Conservation (phyloP, 1,140 invertebrate species). For the Geopemphigus sp. region DNA sequence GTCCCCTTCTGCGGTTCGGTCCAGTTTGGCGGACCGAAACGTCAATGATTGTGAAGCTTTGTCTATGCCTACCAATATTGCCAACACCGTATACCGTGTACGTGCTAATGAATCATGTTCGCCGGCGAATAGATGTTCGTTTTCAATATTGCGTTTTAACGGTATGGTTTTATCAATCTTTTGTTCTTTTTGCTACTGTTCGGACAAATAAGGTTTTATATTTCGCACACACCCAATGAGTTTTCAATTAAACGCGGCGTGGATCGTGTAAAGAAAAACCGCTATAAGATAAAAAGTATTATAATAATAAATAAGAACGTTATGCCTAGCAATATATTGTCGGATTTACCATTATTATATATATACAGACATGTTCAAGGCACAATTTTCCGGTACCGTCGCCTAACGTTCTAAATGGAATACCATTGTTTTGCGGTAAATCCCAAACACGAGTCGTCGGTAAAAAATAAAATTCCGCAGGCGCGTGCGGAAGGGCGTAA, state of each 20-base stretch:
- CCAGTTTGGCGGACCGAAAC: too few relatives aligned
- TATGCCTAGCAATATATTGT: background rate
- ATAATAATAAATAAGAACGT: background rate
- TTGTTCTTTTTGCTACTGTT: background rate
- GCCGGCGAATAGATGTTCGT: background rate
- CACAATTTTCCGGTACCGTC: background rate
- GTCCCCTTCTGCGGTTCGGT: background rate
- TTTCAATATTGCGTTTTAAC: background rate
- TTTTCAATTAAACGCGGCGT: slow-evolving; percentile 6
- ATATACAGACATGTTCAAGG: background rate
- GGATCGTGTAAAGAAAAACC: background rate
- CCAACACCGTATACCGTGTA: too few relatives aligned
- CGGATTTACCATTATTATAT: slow-evolving; percentile 5
- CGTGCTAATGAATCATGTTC: too few relatives aligned
- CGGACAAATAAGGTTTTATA: background rate
- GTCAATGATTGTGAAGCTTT: background rate
- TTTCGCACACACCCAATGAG: background rate
- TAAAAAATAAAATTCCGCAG: background rate
- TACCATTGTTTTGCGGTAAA: slow-evolving; percentile 27
- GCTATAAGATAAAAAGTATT: background rate
- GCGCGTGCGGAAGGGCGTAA: background rate
- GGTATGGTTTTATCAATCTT: background rate
- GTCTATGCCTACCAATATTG: too few relatives aligned
- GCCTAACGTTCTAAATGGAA: slow-evolving; percentile 28
- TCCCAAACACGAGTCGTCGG: background rate